Evolutionary conservation across 2,888 invertebrate genomes (phyloP).

Genomic region (Eupithecia abbreviata): DNA sequence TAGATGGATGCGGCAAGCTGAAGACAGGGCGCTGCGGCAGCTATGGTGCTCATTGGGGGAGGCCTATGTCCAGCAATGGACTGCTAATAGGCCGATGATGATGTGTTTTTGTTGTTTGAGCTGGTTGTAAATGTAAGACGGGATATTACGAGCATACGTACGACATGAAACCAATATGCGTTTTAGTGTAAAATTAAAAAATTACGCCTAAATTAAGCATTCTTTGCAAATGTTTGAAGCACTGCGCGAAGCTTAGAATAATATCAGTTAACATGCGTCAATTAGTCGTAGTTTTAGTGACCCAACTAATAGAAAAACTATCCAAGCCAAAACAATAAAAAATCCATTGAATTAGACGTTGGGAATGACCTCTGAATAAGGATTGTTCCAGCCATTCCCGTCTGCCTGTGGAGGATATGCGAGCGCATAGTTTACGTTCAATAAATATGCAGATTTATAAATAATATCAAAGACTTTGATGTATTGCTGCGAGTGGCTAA

Average conservation of each 20-base stretch:
- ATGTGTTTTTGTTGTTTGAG: background rate
- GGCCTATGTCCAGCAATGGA: too few relatives aligned
- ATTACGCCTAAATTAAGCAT: background rate
- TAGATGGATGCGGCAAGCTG: too few relatives aligned
- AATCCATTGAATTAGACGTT: background rate
- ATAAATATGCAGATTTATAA: conserved; percentile 26
- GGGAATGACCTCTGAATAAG: too few relatives aligned
- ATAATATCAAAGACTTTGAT: conserved; percentile 19
- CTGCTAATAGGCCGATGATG: too few relatives aligned
- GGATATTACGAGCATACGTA: background rate
- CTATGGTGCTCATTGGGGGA: too few relatives aligned
- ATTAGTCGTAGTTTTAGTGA: background rate
- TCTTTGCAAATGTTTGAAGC: background rate
- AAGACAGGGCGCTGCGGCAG: too few relatives aligned
- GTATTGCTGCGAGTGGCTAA: conserved; percentile 13
- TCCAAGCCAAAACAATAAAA: background rate
- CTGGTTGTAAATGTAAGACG: background rate
- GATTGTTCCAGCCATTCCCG: background rate
- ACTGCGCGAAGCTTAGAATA: background rate
- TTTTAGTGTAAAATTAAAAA: background rate
- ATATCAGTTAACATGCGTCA: background rate
- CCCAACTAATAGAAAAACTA: background rate
- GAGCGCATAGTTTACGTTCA: conserved; percentile 21
- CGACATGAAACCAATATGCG: background rate
- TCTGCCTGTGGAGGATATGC: background rate